A percentile compares a stretch with the other conserved stretches of the same genome.
Evolutionary conservation across 2,888 invertebrate genomes (phyloP).

Genomic region (Philereme transversata): DNA sequence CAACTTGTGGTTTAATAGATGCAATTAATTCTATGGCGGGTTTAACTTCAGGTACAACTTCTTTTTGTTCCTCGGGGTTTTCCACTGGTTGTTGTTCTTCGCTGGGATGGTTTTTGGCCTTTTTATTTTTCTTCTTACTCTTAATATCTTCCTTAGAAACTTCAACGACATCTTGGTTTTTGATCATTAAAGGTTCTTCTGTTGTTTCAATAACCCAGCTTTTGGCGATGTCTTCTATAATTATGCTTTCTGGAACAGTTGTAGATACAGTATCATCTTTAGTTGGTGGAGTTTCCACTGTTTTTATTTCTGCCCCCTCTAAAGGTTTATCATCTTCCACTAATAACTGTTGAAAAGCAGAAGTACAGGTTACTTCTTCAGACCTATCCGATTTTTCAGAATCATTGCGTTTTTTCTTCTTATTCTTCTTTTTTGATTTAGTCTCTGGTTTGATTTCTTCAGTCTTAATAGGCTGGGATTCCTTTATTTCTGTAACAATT

Average conservation of each 20-base stretch:
- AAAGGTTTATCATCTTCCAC: conserved; percentile 42
- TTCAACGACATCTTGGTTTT: conserved; percentile 20
- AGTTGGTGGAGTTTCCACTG: conserved; percentile 21
- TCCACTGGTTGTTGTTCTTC: conserved; percentile 26
- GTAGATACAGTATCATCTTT: conserved; percentile 6
- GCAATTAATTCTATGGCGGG: conserved; percentile 15
- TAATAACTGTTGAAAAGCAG: conserved; percentile 61
- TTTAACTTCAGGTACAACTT: conserved; percentile 3
- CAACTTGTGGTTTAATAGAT: conserved; percentile 1
- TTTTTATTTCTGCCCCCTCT: conserved; percentile 24
- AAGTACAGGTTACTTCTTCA: conserved; percentile 59
- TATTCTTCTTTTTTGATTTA: conserved; percentile 67
- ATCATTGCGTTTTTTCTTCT: conserved; percentile 69
- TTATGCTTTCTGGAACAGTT: conserved; percentile 10
- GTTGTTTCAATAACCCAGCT: conserved; percentile 16
- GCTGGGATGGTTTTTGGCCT: conserved; percentile 44
- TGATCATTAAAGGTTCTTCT: conserved; percentile 19
- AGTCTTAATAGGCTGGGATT: conserved; percentile 20
- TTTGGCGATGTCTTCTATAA: conserved; percentile 1
- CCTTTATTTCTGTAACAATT: conserved; percentile 23
- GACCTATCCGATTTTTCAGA: conserved; percentile 66
- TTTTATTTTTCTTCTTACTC: conserved; percentile 49
- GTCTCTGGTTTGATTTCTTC: conserved; percentile 46
- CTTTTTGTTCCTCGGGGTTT: conserved; percentile 5
- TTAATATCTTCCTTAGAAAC: conserved; percentile 31